Base-by-base conservation (phyloP, 2,888 invertebrate genomes). In the Suillia variegata region DNA sequence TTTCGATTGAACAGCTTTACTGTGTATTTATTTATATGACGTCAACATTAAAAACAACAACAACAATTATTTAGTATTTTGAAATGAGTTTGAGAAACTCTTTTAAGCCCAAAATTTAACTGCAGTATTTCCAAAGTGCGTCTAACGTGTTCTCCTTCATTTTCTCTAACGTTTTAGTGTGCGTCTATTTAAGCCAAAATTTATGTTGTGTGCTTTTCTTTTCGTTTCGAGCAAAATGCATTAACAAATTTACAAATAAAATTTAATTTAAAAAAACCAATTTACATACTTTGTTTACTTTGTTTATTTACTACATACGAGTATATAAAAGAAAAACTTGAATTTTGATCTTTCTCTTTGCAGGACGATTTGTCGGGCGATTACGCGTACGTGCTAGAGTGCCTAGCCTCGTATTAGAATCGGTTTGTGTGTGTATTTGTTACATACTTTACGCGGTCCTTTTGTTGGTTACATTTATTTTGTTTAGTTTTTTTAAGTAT, bases 281-380 rank as follows among this genome's bases (percentile, higher is more conserved):
- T 45, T 12, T 34, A 12, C n/a, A 12, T 34, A 12, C 34, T 10
- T n/a, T 34, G n/a, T 10, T 12, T 34, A 8, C 45, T 26, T 26
- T 54, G 45, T 18, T 45, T 26, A 65, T 58, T 65, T 70, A 71
- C 73, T 68, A 59, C 64, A 61, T 62, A 72, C 71, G 72, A 59
- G 51, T 61, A 62, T 45, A 59, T 50, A 59, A 56, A 58, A 64
- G 49, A 62, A 62, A 63, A 60, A 17, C 50, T 33, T 17, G 53
- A 17, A 47, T 55, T 55, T 18, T 61, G 22, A 56, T 63, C 60
- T 64, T 42, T 58, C 61, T 66, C 56, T 62, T 70, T 69, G 70
- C 86, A 88, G 87, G 87, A 87, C 70, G 89, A 89, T 82, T 83
- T 87, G 73, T 85, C 84, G 67, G 89, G 89, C 74, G 89, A 90